Base-by-base conservation (phyloP, 2,113 vertebrate species). In the Suricata suricatta region DNA sequence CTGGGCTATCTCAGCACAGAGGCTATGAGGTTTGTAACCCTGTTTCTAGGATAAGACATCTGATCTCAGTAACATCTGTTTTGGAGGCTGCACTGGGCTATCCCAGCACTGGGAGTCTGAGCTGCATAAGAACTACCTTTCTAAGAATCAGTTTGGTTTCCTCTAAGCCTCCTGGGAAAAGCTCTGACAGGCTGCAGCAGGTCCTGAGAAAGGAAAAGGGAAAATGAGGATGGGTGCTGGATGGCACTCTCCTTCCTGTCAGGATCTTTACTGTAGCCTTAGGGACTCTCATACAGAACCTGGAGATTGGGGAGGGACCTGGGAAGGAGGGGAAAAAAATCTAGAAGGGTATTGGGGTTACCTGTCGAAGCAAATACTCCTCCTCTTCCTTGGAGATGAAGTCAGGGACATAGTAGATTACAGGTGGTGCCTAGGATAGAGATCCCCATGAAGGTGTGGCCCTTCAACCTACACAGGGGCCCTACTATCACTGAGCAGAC, bases 341-440 rank as follows among this genome's bases (percentile, higher is more conserved):
- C 12, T 50, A 94, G 69, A 64, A 91, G 38, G 71, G 15, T 4
- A 29, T 0, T 31, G 60, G 13, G 79, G 60, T 91, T 97, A 99
- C 99, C 98, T 99, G 99, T 91, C 99, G 99, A 27, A 99, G 98
- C 35, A 99, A 99, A 93, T 98, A 98, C 11, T 98, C 96, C 97
- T 99, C 99, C 88, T 99, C 99, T 0, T 98, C 97, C 64, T 99
- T 99, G 1, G 99, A 98, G 98, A 99, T 99, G 98, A 99, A 99
- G 92, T 99, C 98, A 15, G 99, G 99, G 96, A 99, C 97, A 97
- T 99, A 99, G 98, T 99, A 99, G 44, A 98, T 99, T 47, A 99
- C 98, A 52, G 99, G 98, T 25, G 98, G 99, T 86, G 98, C 99
- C 99, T 99, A 95, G 15, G 72, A 93, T 33, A 50, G 47, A 96